phyloP scores from a whole-genome alignment of 2,888 invertebrate species.

The Megaustenia siamemsis region DNA sequence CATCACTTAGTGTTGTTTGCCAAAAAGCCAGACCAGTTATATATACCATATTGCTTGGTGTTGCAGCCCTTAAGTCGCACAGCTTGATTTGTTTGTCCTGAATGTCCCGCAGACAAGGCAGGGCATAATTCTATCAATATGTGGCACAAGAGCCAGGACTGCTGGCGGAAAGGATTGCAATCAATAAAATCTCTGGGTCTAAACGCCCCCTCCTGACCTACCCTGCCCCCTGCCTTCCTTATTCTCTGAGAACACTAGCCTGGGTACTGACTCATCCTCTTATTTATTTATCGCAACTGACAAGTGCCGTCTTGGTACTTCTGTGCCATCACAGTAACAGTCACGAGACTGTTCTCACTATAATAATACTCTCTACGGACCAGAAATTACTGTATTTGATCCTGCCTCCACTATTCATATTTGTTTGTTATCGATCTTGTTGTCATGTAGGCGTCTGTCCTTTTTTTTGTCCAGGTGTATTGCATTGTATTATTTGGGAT shows the following conservation, averaged over 20 bases:
- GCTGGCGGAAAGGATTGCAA: background rate
- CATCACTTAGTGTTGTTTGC: no score
- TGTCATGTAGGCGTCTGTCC: no score
- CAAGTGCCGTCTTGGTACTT: background rate
- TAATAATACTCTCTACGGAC: background rate
- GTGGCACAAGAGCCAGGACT: background rate
- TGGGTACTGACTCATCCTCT: background rate
- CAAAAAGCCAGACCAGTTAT: no score
- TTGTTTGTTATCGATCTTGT: no score
- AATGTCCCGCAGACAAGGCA: constrained; percentile 9
- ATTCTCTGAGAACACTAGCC: background rate
- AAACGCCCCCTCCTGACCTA: background rate
- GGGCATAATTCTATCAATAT: constrained; percentile 10
- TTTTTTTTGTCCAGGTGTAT: no score
- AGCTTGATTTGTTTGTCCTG: constrained; percentile 5
- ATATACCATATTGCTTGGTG: background rate
- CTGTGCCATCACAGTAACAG: background rate
- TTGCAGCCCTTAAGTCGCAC: background rate
- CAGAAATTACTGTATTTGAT: no score
- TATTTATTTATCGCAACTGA: constrained; percentile 1
- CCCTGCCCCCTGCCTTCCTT: background rate
- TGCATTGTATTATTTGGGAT: no score
- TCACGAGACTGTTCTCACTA: background rate
- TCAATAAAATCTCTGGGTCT: constrained; percentile 18
- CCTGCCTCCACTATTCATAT: no score